A percentile compares a stretch with the other conserved stretches of the same genome.
These are phyloP conservation scores for Heterodera carotae DNA, from an alignment of 1,140 invertebrate species.

Conservation along the genomic window DNA sequence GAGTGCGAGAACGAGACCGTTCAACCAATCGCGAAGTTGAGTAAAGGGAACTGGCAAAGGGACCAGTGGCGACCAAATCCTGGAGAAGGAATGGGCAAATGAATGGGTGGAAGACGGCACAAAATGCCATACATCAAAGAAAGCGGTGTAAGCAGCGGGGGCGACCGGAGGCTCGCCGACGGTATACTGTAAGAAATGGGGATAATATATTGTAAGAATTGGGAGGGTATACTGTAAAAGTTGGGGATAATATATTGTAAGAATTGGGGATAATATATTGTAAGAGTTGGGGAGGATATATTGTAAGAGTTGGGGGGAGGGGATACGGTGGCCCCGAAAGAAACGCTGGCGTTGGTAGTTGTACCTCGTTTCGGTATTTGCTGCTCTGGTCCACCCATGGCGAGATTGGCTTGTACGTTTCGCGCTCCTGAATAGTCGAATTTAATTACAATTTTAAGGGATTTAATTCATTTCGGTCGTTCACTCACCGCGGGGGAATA, in stretches of 20 bases:
- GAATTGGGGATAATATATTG: too few relatives aligned
- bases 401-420: slow-evolving; percentile 57
- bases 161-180: slow-evolving; percentile 40
- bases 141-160: slow-evolving; percentile 54
- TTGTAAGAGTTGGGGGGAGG: too few relatives aligned
- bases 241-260: slow-evolving; percentile 53
- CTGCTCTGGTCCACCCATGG: slow-evolving; percentile 58
- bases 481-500: slow-evolving; percentile 50
- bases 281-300: too few relatives aligned
- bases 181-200: slow-evolving; percentile 50
- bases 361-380: slow-evolving; percentile 59
- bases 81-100: background rate
- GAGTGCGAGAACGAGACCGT: slow-evolving; percentile 63
- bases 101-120: too few relatives aligned
- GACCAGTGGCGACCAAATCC: slow-evolving; percentile 57
- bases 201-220: too few relatives aligned
- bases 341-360: background rate
- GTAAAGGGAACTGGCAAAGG: slow-evolving; percentile 60
- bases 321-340: too few relatives aligned
- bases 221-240: background rate
- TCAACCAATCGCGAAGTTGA: slow-evolving; percentile 60
- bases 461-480: too few relatives aligned
- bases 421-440: slow-evolving; percentile 45
- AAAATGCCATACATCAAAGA: slow-evolving; percentile 47
- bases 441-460: too few relatives aligned